Evolutionary conservation across 1,140 invertebrate genomes (phyloP).

Genomic region (Melipona quadrifasciata): DNA sequence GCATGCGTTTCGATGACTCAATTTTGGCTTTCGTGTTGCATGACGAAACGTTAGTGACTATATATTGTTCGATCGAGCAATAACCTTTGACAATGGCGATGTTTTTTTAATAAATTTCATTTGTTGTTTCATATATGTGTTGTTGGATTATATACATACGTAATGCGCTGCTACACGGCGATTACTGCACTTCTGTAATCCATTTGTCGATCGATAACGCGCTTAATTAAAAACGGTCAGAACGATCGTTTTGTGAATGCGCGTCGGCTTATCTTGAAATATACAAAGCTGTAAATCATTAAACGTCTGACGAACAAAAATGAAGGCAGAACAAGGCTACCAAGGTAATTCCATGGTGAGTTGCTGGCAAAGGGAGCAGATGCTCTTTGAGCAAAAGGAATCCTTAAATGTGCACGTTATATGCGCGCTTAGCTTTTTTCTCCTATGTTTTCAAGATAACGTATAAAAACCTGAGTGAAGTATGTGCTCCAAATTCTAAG

Average conservation of each 20-base stretch:
- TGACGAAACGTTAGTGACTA: not conserved
- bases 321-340: slow-evolving; percentile 5
- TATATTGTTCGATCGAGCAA: not conserved
- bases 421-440: not conserved
- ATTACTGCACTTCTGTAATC: not conserved
- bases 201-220: not conserved
- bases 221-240: slow-evolving; percentile 33
- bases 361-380: not conserved
- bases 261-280: slow-evolving; percentile 12
- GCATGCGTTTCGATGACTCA: slow-evolving; percentile 3
- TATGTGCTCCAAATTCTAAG: too few relatives aligned
- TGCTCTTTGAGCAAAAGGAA: not conserved
- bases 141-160: not conserved
- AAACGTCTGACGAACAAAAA: slow-evolving; percentile 17
- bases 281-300: not conserved
- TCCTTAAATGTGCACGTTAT: not conserved
- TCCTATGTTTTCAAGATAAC: too few relatives aligned
- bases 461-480: not conserved
- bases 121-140: not conserved
- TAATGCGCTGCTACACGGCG: not conserved
- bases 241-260: not conserved
- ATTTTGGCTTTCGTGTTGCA: slow-evolving; percentile 23
- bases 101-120: too few relatives aligned
- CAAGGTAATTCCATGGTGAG: not conserved
- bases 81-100: not conserved